Conservation (phyloP, 2,888 invertebrate species). For the Eristalis arbustorum region DNA sequence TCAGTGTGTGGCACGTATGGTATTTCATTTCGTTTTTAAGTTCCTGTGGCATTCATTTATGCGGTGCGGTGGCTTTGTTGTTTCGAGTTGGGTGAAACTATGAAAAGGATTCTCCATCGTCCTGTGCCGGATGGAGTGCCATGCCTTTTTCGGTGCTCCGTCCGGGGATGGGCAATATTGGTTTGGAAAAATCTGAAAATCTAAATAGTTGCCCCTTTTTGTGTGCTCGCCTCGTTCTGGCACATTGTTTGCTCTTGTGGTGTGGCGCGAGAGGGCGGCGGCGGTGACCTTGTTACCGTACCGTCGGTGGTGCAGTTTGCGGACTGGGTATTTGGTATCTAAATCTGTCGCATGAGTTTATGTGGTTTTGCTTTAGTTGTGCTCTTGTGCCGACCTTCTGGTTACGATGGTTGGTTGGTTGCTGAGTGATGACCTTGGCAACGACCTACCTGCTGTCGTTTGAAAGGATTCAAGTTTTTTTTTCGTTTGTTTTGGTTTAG, state of each 20-base stretch:
- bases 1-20: conserved; percentile 54
- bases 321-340: neutral
- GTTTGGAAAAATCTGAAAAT: conserved; percentile 42
- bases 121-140: conserved; percentile 20
- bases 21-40: conserved; percentile 68
- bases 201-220: conserved; percentile 9
- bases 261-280: neutral
- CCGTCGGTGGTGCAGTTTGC: neutral
- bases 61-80: conserved; percentile 68
- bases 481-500: neutral
- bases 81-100: conserved; percentile 55
- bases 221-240: neutral
- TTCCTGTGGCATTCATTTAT: conserved; percentile 66
- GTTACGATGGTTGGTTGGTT: neutral
- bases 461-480: neutral
- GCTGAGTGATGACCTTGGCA: neutral
- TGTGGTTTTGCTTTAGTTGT: neutral
- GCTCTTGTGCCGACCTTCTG: neutral
- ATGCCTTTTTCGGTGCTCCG: conserved; percentile 6
- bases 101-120: conserved; percentile 58
- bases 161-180: conserved; percentile 30
- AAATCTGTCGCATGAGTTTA: neutral
- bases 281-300: neutral
- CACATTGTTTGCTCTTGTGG: conserved; percentile 14
- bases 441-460: neutral